Evolutionary conservation across 2,888 invertebrate genomes (phyloP), one percentile per base, ranked within the genome.

Genomic region (Mythimna lalbum): DNA sequence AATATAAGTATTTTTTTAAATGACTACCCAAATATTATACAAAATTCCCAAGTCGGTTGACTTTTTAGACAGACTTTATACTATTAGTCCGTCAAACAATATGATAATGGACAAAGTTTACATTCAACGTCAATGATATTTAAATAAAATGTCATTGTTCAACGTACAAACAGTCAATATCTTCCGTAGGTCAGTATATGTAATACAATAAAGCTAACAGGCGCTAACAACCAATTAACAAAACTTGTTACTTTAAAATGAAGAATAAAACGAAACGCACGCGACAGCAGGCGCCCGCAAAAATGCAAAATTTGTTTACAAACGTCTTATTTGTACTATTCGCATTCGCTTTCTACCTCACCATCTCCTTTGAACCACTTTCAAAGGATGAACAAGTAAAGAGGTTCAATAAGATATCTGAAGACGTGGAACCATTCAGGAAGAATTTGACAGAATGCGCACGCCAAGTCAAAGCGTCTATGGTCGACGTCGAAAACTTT

Each of bases 401-500:
- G 4, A 86, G 82, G 47, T 89, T 89, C 23, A 87, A 92, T 19
- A 93, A 92, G 79, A 88, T 95, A 87, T 89, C 87, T 49, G 86
- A 90, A 1, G 89, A 92, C 59, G 92, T 94, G 0, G 95, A 95
- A 75, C 96, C 96, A 0, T 95, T 95, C 33, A 86, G 95, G n/a
- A 91, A 85, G 61, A 95, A 95, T 73, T 63, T 95, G 12, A 90
- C 94, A 0, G 94, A 95, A 76, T 95, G 95, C 83, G 94, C 95
- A 27, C 88, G 90, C 0, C 94, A 95, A 87, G 94, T 94, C 1
- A 93, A 91, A 82, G 95, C 96, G 0, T 89, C 92, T 0, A 92
- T 89, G 90, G 85, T 81, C 0, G 95, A 95, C 55, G 91, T 95
- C 0, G 95, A 95, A 71, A 88, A 90, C 47, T 95, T 95, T 67